phyloP scores from a whole-genome alignment of 2,888 invertebrate species.

The Leptinotarsa tumamoca region DNA sequence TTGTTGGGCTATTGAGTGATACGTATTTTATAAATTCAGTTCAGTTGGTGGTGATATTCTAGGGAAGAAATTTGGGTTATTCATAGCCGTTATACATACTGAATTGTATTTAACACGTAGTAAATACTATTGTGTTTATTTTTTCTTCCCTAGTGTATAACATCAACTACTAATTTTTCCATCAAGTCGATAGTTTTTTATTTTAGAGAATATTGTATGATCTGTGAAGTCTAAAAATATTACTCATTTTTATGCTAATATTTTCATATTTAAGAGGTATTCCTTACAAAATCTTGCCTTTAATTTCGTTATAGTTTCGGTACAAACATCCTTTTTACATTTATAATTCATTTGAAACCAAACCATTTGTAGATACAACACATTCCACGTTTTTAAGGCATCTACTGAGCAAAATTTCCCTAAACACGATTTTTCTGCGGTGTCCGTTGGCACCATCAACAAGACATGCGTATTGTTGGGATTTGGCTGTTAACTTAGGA shows the following conservation, averaged over 20 bases:
- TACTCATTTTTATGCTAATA: background rate
- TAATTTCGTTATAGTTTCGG: background rate
- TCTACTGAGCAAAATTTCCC: slow-evolving; percentile 45
- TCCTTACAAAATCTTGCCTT: background rate
- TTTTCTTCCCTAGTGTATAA: background rate
- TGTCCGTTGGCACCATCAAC: background rate
- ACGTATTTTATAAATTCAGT: background rate
- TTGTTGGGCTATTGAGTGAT: background rate
- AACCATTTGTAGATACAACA: slow-evolving; percentile 54
- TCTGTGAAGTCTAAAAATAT: background rate
- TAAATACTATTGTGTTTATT: background rate
- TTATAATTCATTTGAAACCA: background rate
- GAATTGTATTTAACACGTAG: background rate
- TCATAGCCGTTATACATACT: background rate
- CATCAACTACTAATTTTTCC: background rate
- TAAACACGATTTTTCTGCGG: slow-evolving; percentile 32
- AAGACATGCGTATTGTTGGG: slow-evolving; percentile 2
- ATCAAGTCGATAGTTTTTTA: background rate
- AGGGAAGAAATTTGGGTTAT: background rate
- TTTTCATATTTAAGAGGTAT: background rate
- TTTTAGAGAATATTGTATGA: background rate
- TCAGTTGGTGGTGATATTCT: no score
- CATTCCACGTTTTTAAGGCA: slow-evolving; percentile 41
- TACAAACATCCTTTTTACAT: background rate
- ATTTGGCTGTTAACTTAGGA: slow-evolving; percentile 7